phyloP scores from a whole-genome alignment of 2,888 invertebrate genomes.

The Gasteruption jaculator region DNA sequence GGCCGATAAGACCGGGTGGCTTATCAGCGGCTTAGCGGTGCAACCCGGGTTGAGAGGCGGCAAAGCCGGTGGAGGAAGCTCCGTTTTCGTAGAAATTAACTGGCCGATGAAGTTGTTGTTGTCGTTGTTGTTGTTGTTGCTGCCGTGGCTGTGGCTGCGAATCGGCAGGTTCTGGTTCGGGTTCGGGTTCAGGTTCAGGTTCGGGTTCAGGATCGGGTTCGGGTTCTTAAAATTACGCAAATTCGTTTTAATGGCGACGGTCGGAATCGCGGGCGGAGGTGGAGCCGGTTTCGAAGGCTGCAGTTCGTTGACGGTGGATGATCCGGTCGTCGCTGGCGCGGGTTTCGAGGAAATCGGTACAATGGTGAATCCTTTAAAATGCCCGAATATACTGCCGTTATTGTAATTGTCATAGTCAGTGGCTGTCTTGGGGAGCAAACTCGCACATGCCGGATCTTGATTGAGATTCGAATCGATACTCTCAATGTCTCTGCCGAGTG shows the following conservation, averaged over 20 bases:
- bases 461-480: constrained; percentile 45
- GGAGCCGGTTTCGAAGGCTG: constrained; percentile 60
- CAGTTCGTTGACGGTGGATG: neutral
- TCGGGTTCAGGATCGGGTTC: neutral
- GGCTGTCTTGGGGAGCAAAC: constrained; percentile 43
- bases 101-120: constrained; percentile 8
- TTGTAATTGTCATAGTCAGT: constrained; percentile 51
- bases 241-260: constrained; percentile 45
- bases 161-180: too few relatives aligned
- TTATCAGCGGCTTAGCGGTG: constrained; percentile 70
- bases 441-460: constrained; percentile 48
- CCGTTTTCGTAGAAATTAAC: constrained; percentile 12
- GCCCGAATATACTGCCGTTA: constrained; percentile 71
- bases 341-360: constrained; percentile 56
- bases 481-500: constrained; percentile 42
- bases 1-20: constrained; percentile 75
- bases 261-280: constrained; percentile 60
- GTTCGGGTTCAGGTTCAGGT: too few relatives aligned
- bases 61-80: constrained; percentile 55
- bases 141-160: too few relatives aligned
- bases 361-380: constrained; percentile 81
- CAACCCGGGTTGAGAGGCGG: constrained; percentile 64
- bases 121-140: constrained; percentile 8
- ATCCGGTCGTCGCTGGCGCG: constrained; percentile 45
- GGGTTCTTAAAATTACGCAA: neutral